Evolutionary conservation across 1,140 invertebrate species (phyloP).

Genomic region (Tetranychus cinnabarinus): DNA sequence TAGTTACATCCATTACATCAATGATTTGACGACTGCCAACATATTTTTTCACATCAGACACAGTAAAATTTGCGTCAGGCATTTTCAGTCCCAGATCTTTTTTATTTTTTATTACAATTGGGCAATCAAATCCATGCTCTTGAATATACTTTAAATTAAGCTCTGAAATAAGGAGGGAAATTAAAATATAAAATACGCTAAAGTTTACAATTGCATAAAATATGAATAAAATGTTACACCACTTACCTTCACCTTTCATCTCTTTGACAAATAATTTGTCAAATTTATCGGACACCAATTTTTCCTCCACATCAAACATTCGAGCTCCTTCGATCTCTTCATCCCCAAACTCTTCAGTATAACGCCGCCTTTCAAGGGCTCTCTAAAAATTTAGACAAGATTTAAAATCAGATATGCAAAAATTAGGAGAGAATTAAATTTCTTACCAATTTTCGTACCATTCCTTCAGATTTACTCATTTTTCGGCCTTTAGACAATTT

Average conservation of each 20-base stretch:
- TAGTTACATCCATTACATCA: slow-evolving; percentile 93
- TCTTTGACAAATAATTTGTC: slow-evolving; percentile 48
- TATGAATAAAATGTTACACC: not conserved
- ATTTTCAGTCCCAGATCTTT: slow-evolving; percentile 28
- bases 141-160: slow-evolving; percentile 44
- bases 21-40: slow-evolving; percentile 67
- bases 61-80: slow-evolving; percentile 63
- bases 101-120: slow-evolving; percentile 72
- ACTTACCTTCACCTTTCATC: slow-evolving; percentile 50
- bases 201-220: slow-evolving; percentile 6
- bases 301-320: slow-evolving; percentile 72
- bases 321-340: slow-evolving; percentile 69
- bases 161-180: slow-evolving; percentile 19
- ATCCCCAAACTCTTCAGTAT: slow-evolving; percentile 68
- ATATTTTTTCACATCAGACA: slow-evolving; percentile 80
- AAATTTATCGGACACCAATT: slow-evolving; percentile 29
- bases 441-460: too few relatives aligned
- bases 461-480: too few relatives aligned
- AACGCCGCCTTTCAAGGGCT: slow-evolving; percentile 65
- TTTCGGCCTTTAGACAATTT: too few relatives aligned
- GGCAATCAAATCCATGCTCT: slow-evolving; percentile 68
- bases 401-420: not conserved
- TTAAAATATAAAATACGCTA: not conserved
- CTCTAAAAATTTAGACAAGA: slow-evolving; percentile 29
- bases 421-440: too few relatives aligned